phyloP scores from a whole-genome alignment of 1,140 invertebrate genomes.

The Magallana angulata region DNA sequence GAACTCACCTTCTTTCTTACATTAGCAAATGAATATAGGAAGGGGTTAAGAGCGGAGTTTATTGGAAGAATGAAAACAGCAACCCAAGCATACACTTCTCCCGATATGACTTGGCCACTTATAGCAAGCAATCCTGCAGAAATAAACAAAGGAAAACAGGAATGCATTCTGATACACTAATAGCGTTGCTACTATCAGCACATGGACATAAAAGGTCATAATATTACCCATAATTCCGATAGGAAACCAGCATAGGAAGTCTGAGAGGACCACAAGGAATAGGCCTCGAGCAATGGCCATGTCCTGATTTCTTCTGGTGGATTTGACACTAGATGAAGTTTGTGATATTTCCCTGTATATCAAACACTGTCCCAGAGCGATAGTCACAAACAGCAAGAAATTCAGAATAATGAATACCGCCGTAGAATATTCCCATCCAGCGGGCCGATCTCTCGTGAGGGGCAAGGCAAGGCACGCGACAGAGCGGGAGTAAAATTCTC shows the following conservation, averaged over 20 bases:
- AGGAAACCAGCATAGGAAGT: slow-evolving; percentile 68
- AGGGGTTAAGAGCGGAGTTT: slow-evolving; percentile 66
- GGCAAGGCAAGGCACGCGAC: slow-evolving; percentile 64
- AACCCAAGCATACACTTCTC: slow-evolving; percentile 61
- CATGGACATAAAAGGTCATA: too few relatives aligned
- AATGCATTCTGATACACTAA: too few relatives aligned
- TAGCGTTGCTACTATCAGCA: too few relatives aligned
- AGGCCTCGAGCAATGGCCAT: slow-evolving; percentile 60
- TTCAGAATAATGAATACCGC: slow-evolving; percentile 62
- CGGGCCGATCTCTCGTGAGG: slow-evolving; percentile 43
- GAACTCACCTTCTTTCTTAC: slow-evolving; percentile 8
- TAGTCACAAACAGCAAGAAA: slow-evolving; percentile 60
- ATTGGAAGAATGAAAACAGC: slow-evolving; percentile 64
- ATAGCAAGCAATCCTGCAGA: slow-evolving; percentile 56
- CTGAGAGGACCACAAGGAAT: slow-evolving; percentile 61
- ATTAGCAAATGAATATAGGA: slow-evolving; percentile 62
- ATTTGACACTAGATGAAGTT: slow-evolving; percentile 65
- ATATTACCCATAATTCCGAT: slow-evolving; percentile 65
- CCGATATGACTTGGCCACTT: slow-evolving; percentile 54
- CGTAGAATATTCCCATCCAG: slow-evolving; percentile 61
- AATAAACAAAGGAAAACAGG: not conserved
- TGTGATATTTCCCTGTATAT: slow-evolving; percentile 70
- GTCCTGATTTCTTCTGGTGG: slow-evolving; percentile 79
- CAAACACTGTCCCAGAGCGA: slow-evolving; percentile 59
- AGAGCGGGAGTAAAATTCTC: slow-evolving; percentile 59